Evolutionary conservation across 2,113 vertebrate species (phyloP).

Genomic region (Notothenia coriiceps): DNA sequence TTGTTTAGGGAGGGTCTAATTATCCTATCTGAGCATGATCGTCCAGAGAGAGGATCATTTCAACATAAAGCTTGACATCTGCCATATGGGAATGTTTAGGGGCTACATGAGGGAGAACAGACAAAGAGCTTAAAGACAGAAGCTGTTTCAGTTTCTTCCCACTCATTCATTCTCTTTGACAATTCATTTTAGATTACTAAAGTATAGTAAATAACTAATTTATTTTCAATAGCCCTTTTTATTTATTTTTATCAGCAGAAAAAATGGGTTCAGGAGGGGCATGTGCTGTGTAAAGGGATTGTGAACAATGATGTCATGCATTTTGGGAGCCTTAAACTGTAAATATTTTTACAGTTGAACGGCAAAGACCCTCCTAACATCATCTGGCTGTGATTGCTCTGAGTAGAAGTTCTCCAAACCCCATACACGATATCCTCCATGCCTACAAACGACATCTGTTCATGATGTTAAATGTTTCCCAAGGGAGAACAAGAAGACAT

Average conservation of each 20-base stretch:
- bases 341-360: constrained; percentile 54
- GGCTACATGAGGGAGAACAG: background rate
- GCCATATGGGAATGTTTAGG: constrained; percentile 64
- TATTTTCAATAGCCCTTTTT: constrained; percentile 1
- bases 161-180: background rate
- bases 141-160: constrained; percentile 1
- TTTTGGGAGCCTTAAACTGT: constrained; percentile 52
- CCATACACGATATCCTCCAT: constrained; percentile 14
- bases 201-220: background rate
- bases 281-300: background rate
- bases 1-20: background rate
- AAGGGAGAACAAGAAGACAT: constrained; percentile 8
- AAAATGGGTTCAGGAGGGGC: background rate
- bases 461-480: background rate
- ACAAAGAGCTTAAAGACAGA: background rate
- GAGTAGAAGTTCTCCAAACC: constrained; percentile 13
- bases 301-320: constrained; percentile 52
- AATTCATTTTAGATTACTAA: background rate
- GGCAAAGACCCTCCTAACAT: constrained; percentile 18
- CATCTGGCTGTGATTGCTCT: constrained; percentile 9
- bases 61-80: constrained; percentile 49
- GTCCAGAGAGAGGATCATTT: constrained; percentile 28
- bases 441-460: constrained; percentile 16
- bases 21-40: background rate
- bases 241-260: background rate